Evolutionary conservation across 2,888 invertebrate genomes (phyloP).

Genomic region (Pecten maximus): DNA sequence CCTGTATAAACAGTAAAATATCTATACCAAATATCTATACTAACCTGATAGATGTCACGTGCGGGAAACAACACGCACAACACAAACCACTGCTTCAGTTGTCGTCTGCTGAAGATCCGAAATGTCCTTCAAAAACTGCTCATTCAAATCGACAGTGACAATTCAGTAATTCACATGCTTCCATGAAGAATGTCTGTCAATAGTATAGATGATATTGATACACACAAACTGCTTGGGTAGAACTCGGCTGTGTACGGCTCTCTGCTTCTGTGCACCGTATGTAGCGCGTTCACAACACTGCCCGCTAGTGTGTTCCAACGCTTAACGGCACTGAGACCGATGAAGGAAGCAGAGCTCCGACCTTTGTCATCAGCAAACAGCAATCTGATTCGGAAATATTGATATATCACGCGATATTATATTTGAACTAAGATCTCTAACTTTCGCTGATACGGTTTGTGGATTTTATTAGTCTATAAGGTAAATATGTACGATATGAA

Average conservation of each 20-base stretch:
- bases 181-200: not conserved
- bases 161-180: not conserved
- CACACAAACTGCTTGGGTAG: not conserved
- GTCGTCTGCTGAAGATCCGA: not conserved
- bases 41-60: not conserved
- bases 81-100: not conserved
- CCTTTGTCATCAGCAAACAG: constrained; percentile 25
- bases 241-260: not conserved
- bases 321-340: not conserved
- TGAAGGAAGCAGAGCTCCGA: not conserved
- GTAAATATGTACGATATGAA: no score
- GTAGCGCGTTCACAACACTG: not conserved
- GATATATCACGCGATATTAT: constrained; percentile 1
- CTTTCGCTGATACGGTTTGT: not conserved
- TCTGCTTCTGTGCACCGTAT: not conserved
- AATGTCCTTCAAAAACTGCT: not conserved
- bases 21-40: not conserved
- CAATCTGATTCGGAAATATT: constrained; percentile 16
- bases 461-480: no score
- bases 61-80: not conserved
- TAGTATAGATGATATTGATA: not conserved
- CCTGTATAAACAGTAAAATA: not conserved
- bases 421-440: not conserved
- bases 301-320: not conserved
- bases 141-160: not conserved